Conservation (phyloP, 2,888 invertebrate species). For the Xestia xanthographa region DNA sequence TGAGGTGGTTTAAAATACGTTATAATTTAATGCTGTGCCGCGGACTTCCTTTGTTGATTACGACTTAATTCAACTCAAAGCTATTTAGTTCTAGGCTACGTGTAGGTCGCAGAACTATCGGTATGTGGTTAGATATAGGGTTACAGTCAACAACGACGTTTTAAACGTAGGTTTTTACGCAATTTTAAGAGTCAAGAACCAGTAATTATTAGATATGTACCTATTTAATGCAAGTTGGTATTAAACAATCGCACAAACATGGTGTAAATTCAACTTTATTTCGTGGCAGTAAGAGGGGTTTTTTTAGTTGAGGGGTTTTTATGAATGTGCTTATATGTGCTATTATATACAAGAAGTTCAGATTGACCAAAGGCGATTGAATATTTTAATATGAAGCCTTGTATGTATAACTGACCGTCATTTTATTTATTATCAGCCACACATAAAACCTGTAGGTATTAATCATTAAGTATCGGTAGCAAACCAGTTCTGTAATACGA, state of each 20-base stretch:
- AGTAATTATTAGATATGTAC: background rate
- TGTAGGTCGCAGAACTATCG: background rate
- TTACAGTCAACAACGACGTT: background rate
- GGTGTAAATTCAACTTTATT: background rate
- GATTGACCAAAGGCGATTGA: background rate
- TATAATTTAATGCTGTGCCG: slow-evolving; percentile 1
- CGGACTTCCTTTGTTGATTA: background rate
- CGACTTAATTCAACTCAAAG: background rate
- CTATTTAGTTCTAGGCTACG: background rate
- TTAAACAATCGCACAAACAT: background rate
- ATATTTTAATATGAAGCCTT: background rate
- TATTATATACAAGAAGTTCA: too few species aligned
- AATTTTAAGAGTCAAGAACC: background rate
- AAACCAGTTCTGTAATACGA: too few species aligned
- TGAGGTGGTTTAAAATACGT: background rate
- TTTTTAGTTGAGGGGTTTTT: background rate
- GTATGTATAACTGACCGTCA: too few species aligned
- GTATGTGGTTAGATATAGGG: background rate
- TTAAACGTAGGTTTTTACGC: background rate
- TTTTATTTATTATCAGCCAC: too few species aligned
- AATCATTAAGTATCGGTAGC: too few species aligned
- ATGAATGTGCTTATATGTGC: background rate
- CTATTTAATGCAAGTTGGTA: background rate
- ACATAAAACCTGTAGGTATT: too few species aligned
- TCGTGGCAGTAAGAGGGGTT: background rate